Percentiles rank a stretch among this genome's conserved stretches.
These are phyloP conservation scores for Lamproptera curius DNA, from an alignment of 2,888 invertebrate genomes.

Conservation along the genomic window DNA sequence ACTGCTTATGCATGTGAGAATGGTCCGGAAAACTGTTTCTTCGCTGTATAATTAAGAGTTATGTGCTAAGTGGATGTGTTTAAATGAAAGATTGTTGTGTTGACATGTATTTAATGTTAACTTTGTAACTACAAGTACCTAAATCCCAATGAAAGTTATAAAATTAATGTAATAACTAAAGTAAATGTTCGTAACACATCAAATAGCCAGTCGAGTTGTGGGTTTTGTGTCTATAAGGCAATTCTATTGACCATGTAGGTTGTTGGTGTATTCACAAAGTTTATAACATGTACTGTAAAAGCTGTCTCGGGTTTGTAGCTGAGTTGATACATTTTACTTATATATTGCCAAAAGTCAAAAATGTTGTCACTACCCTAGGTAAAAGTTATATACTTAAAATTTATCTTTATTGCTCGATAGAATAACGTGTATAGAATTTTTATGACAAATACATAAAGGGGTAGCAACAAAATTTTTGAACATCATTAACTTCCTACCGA, in stretches of 20 bases:
- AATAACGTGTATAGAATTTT: too few species aligned
- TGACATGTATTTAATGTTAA: conserved; percentile 77
- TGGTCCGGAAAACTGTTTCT: too few species aligned
- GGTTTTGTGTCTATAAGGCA: conserved; percentile 23
- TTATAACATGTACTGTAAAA: conserved; percentile 17
- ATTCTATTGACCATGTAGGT: too few species aligned
- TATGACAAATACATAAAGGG: too few species aligned
- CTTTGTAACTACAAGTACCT: conserved; percentile 70
- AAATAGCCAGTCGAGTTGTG: conserved; percentile 41
- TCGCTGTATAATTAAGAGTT: conserved; percentile 6
- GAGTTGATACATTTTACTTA: conserved; percentile 4
- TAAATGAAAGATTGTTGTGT: conserved; percentile 76
- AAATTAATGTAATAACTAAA: conserved; percentile 43
- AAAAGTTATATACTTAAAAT: too few species aligned
- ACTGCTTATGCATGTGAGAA: too few species aligned
- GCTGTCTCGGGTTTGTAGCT: conserved; percentile 6
- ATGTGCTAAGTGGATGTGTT: conserved; percentile 40
- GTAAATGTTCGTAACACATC: conserved; percentile 48
- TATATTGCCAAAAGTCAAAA: too few species aligned
- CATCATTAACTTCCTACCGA: too few species aligned
- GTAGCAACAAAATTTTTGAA: too few species aligned
- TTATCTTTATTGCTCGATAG: too few species aligned
- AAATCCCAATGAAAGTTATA: conserved; percentile 58
- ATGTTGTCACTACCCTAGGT: too few species aligned
- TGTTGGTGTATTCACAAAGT: conserved; percentile 11